phyloP scores from a whole-genome alignment of 2,888 invertebrate species.

The Carpatolechia fugitivella region DNA sequence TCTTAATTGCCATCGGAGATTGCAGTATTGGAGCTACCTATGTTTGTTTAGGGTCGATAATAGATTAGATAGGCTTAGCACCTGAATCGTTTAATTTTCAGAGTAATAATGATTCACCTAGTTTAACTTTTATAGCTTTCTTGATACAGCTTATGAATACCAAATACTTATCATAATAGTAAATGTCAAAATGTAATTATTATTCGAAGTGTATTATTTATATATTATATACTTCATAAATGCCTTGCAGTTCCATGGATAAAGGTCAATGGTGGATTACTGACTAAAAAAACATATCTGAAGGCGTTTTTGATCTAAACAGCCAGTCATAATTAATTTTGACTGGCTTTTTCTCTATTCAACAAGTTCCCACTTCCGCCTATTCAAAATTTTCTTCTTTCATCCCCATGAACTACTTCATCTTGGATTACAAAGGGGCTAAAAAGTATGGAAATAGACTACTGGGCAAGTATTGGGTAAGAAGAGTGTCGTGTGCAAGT shows the following conservation, averaged over 20 bases:
- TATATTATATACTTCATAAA: neutral
- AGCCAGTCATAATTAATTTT: too few relatives aligned
- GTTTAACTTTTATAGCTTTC: neutral
- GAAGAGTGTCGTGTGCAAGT: slow-evolving; percentile 68
- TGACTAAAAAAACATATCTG: too few relatives aligned
- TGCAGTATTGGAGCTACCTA: slow-evolving; percentile 59
- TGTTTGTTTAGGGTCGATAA: slow-evolving; percentile 17
- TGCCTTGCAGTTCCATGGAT: too few relatives aligned
- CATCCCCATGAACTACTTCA: neutral
- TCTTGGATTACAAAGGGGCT: slow-evolving; percentile 5
- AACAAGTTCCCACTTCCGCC: neutral
- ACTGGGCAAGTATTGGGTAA: slow-evolving; percentile 35
- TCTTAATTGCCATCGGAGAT: slow-evolving; percentile 75
- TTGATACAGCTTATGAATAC: too few relatives aligned
- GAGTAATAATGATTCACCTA: neutral
- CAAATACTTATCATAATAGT: too few relatives aligned
- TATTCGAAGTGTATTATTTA: too few relatives aligned
- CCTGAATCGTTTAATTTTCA: slow-evolving; percentile 2
- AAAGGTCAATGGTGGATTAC: too few relatives aligned
- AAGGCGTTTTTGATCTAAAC: too few relatives aligned
- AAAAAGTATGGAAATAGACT: slow-evolving; percentile 10
- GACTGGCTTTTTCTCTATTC: too few relatives aligned
- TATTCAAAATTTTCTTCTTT: neutral
- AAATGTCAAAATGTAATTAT: too few relatives aligned
- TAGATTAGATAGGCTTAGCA: neutral